These are phyloP conservation scores for Anoplophora glabripennis DNA, from an alignment of 1,140 invertebrate genomes.

Conservation along the genomic window DNA sequence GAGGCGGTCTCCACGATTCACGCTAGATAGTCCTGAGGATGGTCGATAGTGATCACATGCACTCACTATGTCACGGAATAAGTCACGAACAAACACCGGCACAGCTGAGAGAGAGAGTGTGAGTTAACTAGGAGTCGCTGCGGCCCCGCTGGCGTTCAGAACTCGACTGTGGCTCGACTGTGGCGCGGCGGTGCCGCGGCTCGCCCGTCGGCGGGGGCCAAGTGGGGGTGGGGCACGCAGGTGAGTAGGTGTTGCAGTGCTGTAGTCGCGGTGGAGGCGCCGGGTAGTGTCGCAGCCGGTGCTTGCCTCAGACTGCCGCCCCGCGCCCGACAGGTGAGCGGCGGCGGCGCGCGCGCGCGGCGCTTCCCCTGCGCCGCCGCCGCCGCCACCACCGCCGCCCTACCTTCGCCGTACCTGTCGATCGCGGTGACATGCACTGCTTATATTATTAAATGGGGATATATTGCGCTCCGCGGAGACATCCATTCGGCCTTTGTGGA, in stretches of 20 bases:
- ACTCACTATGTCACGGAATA: too few species aligned
- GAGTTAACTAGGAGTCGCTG: constrained; percentile 25
- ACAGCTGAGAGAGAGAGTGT: constrained; percentile 18
- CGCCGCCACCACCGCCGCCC: not conserved
- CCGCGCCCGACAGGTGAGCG: constrained; percentile 25
- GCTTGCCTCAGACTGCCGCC: constrained; percentile 46
- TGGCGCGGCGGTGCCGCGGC: constrained; percentile 31
- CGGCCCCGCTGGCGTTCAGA: constrained; percentile 16
- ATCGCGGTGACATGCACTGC: not conserved
- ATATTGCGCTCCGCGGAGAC: not conserved
- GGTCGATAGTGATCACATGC: not conserved
- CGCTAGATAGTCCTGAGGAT: constrained; percentile 10
- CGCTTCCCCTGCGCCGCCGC: not conserved
- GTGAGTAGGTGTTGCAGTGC: constrained; percentile 45
- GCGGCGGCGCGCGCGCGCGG: constrained; percentile 28
- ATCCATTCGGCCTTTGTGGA: not conserved
- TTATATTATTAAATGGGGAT: not conserved
- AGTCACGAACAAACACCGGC: constrained; percentile 6
- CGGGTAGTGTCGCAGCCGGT: constrained; percentile 40
- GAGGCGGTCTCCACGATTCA: constrained; percentile 47
- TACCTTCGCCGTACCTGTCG: not conserved
- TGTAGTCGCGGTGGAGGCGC: constrained; percentile 42
- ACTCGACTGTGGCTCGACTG: constrained; percentile 26
- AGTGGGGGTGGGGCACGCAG: constrained; percentile 47
- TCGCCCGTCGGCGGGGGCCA: constrained; percentile 26